Evolutionary conservation across 2,113 vertebrate species (phyloP), one percentile per base, ranked within the genome.

Genomic region (Onychostoma macrolepis): DNA sequence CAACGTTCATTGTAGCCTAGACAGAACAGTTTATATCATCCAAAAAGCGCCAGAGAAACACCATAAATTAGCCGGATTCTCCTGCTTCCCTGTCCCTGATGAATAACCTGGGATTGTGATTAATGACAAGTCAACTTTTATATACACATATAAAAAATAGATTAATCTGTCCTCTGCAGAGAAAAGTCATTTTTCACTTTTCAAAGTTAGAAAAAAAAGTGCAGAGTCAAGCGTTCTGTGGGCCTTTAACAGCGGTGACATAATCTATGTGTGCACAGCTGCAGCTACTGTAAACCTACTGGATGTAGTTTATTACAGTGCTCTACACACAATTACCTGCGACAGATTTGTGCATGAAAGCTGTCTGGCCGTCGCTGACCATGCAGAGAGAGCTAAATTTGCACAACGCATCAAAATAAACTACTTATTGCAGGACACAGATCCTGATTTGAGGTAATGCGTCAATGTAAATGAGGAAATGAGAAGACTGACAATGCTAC

Each of bases 141-240:
- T 71, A 71, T 67, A 82, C 81, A 71, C 81, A 83, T 65, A 56
- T 83, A 83, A 83, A 83, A 50, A 71, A 83, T 53, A 53, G 63
- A 83, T 83, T 50, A 83, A 83, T 71, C 41, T 53, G 65, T 83
- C 65, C 65, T 50, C 81, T 24, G 65, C 65, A 71, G 65, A 83
- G 19, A 53, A 71, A 83, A 83, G 80, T 83, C 11, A 83, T 83
- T 83, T 83, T 69, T 83, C 80, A 83, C 80, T 48, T 83, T 69
- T 67, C 61, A 48, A 69, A 71, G 63, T 83, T 45, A 1, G n/a
- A 82, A 82, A 30, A 28, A n/a, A 41, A 63, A 81, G 45, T 48
- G 81, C 81, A 7, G 65, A 83, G 43, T 71, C 43, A 71, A 53
- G 13, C 19, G 45, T 71, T 71, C 65, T 83, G 65, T 17, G 28